These are phyloP conservation scores for Megaceryle alcyon DNA, from an alignment of 2,797 vertebrate species.

Conservation along the genomic window DNA sequence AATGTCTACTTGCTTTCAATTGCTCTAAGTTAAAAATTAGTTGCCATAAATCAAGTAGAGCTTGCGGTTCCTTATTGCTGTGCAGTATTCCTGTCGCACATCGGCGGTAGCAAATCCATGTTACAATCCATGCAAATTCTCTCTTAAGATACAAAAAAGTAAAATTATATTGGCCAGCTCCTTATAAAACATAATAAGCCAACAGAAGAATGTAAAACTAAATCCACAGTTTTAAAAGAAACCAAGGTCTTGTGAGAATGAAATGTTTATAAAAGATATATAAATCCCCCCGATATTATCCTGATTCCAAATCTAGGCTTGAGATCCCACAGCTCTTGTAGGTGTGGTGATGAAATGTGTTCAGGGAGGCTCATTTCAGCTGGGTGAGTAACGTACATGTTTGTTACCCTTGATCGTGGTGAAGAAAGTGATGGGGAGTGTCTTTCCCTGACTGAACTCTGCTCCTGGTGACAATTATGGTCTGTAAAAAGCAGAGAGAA, in stretches of 20 bases:
- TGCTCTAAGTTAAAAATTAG: background rate
- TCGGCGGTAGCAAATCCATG: background rate
- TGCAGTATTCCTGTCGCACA: background rate
- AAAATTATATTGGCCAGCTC: background rate
- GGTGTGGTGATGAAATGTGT: conserved; percentile 20
- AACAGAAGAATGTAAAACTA: conserved; percentile 9
- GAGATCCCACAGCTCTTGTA: conserved; percentile 4
- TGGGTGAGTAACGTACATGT: background rate
- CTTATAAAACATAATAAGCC: background rate
- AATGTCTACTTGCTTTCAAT: background rate
- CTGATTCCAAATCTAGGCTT: background rate
- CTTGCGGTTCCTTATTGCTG: background rate
- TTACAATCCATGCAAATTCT: background rate
- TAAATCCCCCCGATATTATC: background rate
- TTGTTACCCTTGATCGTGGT: background rate
- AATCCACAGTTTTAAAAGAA: conserved; percentile 15
- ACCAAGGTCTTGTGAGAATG: background rate
- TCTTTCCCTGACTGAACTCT: background rate
- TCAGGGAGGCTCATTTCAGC: background rate
- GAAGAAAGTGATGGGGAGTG: background rate
- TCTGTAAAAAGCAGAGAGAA: background rate
- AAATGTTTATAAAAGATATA: conserved; percentile 7
- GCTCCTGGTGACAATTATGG: background rate
- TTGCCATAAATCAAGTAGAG: background rate
- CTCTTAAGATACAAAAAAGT: background rate